Percentiles rank a stretch among this genome's conserved stretches.
These are phyloP conservation scores for Myanophis thanlyinensis DNA, from an alignment of 2,113 vertebrate genomes.

Conservation along the genomic window DNA sequence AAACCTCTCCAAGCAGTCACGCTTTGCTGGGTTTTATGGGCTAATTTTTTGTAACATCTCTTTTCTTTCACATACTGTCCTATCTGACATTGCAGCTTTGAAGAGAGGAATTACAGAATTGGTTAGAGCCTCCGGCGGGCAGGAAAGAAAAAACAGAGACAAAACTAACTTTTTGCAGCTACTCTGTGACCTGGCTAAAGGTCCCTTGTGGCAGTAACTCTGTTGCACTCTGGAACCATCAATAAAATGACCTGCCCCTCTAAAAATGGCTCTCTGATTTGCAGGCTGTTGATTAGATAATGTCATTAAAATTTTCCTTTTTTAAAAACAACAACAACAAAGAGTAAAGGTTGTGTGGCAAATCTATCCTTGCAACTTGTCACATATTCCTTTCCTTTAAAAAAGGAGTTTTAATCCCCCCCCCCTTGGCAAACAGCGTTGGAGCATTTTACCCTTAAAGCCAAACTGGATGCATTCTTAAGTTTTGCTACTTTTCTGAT, in stretches of 20 bases:
- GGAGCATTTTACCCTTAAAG: background rate
- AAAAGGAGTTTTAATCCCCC: background rate
- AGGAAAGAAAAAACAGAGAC: background rate
- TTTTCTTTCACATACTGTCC: background rate
- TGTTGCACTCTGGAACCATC: background rate
- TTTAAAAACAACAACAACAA: background rate
- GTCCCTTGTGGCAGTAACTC: conserved; percentile 4
- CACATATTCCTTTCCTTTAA: background rate
- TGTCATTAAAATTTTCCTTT: background rate
- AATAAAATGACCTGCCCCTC: background rate
- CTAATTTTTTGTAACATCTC: conserved; percentile 17
- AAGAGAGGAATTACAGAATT: background rate
- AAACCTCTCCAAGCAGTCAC: conserved; percentile 10
- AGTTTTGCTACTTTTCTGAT: background rate
- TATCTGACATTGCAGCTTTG: conserved; percentile 33
- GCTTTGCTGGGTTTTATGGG: conserved; percentile 23
- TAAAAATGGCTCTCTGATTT: conserved; percentile 9
- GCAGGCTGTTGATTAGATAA: background rate
- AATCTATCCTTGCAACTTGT: background rate
- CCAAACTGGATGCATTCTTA: background rate
- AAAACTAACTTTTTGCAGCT: background rate
- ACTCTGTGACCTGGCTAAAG: conserved; percentile 14
- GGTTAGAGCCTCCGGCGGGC: background rate
- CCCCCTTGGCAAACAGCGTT: background rate
- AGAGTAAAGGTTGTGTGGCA: background rate